Evolutionary conservation across 2,888 invertebrate species (phyloP).

Genomic region (Pterobdella sp.): DNA sequence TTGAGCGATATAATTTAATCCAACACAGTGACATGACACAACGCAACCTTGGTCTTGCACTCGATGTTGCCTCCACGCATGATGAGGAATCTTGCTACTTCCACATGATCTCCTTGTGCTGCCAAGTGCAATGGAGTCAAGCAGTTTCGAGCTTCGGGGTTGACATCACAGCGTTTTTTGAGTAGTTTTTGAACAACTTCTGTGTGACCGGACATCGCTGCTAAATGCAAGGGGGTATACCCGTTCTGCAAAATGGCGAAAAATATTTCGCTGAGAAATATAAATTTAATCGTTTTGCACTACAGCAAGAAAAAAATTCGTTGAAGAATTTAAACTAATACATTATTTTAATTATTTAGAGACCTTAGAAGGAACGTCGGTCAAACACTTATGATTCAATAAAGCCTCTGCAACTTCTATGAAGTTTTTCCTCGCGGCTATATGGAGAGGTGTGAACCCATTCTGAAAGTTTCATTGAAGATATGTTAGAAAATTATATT

Average conservation of each 20-base stretch:
- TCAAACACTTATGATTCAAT: slow-evolving; percentile 73
- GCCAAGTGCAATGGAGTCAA: slow-evolving; percentile 30
- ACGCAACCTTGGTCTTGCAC: slow-evolving; percentile 28
- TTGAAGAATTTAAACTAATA: background rate
- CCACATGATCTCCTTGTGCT: slow-evolving; percentile 25
- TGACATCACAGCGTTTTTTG: slow-evolving; percentile 54
- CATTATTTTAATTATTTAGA: background rate
- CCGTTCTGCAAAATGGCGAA: slow-evolving; percentile 64
- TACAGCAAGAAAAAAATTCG: background rate
- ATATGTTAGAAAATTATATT: no score
- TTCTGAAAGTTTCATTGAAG: no score
- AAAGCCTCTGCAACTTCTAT: slow-evolving; percentile 81
- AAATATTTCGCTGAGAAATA: no score
- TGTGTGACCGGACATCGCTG: slow-evolving; percentile 97
- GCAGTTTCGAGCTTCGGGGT: slow-evolving; percentile 46
- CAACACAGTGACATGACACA: no score
- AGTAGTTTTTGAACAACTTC: slow-evolving; percentile 91
- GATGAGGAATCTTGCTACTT: slow-evolving; percentile 27
- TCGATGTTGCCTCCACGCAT: slow-evolving; percentile 21
- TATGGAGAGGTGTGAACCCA: slow-evolving; percentile 90
- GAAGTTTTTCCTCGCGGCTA: slow-evolving; percentile 86
- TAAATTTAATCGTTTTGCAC: background rate
- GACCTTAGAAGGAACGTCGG: slow-evolving; percentile 56
- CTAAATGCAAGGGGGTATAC: slow-evolving; percentile 96
- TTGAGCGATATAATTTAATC: no score